These are phyloP conservation scores for Amaurobius ferox DNA, from an alignment of 2,888 invertebrate genomes.

Conservation along the genomic window DNA sequence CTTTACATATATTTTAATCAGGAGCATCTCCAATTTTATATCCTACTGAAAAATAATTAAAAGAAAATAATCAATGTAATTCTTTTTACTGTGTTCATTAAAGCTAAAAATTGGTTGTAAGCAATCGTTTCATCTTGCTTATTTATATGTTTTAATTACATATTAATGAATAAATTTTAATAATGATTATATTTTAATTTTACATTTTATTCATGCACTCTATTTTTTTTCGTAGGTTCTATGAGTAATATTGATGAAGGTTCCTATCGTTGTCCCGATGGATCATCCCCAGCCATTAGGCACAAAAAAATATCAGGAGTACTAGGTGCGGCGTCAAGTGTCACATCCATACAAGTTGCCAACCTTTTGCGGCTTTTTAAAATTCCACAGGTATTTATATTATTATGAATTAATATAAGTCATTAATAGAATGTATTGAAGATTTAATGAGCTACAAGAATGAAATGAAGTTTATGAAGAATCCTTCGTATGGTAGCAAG, in stretches of 20 bases:
- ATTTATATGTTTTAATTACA: not conserved
- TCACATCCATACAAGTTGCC: conserved; percentile 97
- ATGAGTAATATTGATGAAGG: conserved; percentile 87
- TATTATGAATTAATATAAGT: no score
- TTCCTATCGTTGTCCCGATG: conserved; percentile 82
- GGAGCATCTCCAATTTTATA: no score
- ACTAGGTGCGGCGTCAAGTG: conserved; percentile 92
- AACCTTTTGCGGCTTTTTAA: conserved; percentile 92
- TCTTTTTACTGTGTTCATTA: no score
- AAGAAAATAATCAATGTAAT: no score
- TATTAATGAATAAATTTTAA: not conserved
- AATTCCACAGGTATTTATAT: conserved; percentile 90
- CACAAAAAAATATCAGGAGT: conserved; percentile 90
- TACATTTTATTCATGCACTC: not conserved
- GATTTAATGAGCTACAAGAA: no score
- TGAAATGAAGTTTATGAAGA: no score
- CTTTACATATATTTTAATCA: no score
- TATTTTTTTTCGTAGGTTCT: conserved; percentile 84
- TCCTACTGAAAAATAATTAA: no score
- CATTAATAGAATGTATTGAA: no score
- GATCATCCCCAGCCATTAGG: conserved; percentile 84
- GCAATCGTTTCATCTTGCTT: no score
- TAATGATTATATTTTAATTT: not conserved
- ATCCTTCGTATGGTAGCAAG: no score
- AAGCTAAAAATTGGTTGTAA: no score